A percentile compares a stretch with the other conserved stretches of the same genome.
phyloP scores from a whole-genome alignment of 2,113 vertebrate genomes.

The Morone chrysops region DNA sequence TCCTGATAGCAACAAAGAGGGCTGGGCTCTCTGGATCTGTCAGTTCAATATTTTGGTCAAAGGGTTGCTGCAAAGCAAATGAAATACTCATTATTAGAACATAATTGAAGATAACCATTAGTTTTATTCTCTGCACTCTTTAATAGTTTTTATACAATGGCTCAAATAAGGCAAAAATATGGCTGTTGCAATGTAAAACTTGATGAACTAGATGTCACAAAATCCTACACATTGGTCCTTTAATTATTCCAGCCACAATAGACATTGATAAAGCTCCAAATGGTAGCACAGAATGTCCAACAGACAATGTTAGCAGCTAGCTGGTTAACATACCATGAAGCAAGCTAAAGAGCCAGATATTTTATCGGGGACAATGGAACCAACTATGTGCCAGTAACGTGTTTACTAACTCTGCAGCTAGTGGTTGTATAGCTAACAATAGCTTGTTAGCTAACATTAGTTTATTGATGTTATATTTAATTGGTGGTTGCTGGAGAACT shows the following conservation, averaged over 20 bases:
- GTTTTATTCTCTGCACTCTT: background rate
- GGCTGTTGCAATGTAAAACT: no score
- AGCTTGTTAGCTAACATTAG: no score
- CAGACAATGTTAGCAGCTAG: background rate
- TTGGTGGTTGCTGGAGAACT: no score
- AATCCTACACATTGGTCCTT: no score
- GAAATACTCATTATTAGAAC: background rate
- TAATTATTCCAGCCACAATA: background rate
- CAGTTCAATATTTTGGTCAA: background rate
- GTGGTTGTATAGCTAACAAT: no score
- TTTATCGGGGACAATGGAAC: no score
- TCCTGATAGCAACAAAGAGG: background rate
- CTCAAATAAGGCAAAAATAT: background rate
- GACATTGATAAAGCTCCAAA: background rate
- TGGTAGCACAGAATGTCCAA: background rate
- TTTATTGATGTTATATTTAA: no score
- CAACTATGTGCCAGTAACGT: no score
- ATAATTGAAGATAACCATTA: background rate
- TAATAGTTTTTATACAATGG: background rate
- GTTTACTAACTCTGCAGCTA: no score
- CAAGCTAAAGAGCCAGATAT: no score
- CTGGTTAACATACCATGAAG: background rate
- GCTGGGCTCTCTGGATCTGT: background rate
- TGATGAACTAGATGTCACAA: no score
- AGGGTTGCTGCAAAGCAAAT: background rate